Evolutionary conservation across 2,113 vertebrate genomes (phyloP).

Genomic region (Hyperoodon ampullatus): DNA sequence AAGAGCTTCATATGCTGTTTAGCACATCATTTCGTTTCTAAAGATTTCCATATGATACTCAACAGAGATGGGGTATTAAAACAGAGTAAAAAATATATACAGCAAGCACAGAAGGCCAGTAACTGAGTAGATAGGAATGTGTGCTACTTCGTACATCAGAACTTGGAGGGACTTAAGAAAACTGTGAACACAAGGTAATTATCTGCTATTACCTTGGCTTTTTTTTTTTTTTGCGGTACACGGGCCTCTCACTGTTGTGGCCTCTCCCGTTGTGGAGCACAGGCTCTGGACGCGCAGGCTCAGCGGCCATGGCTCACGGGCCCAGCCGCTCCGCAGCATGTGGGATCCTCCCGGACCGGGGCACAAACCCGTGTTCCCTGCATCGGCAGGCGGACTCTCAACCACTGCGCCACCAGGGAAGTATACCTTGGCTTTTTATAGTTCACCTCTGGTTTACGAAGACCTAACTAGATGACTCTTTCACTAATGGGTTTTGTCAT

Average conservation of each 20-base stretch:
- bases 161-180: not conserved
- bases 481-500: not conserved
- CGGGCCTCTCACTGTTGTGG: no score
- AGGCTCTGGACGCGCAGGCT: no score
- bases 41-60: not conserved
- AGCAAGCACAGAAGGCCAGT: not conserved
- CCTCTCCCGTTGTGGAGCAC: no score
- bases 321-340: no score
- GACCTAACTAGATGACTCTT: not conserved
- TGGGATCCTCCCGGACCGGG: no score
- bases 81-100: not conserved
- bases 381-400: no score
- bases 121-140: not conserved
- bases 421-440: not conserved
- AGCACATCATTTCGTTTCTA: not conserved
- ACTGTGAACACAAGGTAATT: not conserved
- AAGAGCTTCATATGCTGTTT: not conserved
- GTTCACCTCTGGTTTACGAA: slow-evolving; percentile 8
- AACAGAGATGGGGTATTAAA: not conserved
- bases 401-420: no score
- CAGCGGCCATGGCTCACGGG: no score
- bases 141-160: not conserved
- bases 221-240: no score
- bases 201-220: not conserved
- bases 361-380: no score